Percentiles rank a stretch among this genome's conserved stretches.
Conservation (phyloP, 1,140 invertebrate genomes). For the Ips nitidus region DNA sequence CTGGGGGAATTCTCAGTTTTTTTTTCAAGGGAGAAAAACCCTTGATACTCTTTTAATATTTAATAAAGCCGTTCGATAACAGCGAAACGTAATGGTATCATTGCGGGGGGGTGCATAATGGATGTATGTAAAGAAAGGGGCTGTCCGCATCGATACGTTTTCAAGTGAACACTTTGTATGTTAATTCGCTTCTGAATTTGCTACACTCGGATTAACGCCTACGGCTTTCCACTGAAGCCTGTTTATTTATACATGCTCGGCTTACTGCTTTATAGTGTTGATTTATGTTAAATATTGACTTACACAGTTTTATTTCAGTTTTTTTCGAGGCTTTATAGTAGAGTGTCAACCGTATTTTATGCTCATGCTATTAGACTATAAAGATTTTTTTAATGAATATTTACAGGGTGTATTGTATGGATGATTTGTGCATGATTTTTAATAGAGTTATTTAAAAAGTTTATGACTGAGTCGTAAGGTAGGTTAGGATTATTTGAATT, state of each 20-base stretch:
- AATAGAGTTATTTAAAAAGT: too few relatives aligned
- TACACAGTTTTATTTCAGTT: too few relatives aligned
- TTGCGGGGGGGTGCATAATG: constrained; percentile 1
- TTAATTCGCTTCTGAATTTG: constrained; percentile 11
- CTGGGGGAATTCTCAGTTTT: background rate
- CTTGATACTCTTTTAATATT: constrained; percentile 2
- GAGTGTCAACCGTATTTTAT: too few relatives aligned
- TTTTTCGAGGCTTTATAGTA: too few relatives aligned
- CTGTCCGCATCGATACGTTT: constrained; percentile 9
- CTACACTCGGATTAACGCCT: constrained; percentile 13
- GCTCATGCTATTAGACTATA: too few relatives aligned
- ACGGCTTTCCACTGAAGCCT: background rate
- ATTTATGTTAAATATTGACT: background rate
- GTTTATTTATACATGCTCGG: constrained; percentile 7
- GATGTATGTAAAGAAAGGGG: background rate
- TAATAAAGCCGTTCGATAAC: constrained; percentile 12
- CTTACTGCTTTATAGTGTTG: background rate
- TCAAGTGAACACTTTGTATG: constrained; percentile 15
- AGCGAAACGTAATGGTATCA: constrained; percentile 1
- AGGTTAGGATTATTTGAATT: too few relatives aligned
- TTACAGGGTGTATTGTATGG: too few relatives aligned
- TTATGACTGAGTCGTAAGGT: too few relatives aligned
- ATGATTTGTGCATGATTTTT: too few relatives aligned
- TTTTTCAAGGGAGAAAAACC: constrained; percentile 7
- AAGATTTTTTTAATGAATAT: too few relatives aligned